Evolutionary conservation across 2,113 vertebrate genomes (phyloP), one percentile per base, ranked within the genome.

Genomic region (Propithecus coquereli): DNA sequence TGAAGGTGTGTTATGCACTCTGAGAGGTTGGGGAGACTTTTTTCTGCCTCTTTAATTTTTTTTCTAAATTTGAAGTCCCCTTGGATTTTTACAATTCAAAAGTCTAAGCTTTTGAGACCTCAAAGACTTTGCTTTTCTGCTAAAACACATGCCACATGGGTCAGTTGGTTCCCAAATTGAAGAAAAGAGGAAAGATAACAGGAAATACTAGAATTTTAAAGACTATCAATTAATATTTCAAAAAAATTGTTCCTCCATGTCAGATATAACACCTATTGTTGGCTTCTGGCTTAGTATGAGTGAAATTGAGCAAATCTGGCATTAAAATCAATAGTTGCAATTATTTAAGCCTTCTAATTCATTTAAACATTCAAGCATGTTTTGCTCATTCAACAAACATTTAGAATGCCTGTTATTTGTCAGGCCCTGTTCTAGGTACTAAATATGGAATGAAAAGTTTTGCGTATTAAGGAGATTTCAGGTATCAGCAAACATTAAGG

Each of bases 391-490:
- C 63, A 89, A 59, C 47, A 92, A 63, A 50, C 87, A 85, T 77
- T 93, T 79, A 77, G 43, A 91, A 47, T 27, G 12, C 47, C 59
- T 83, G 71, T 87, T 95, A 97, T 93, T 73, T 43, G 59, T 79
- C 63, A 63, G 66, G 40, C 23, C 40, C 81, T 93, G 43, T 61
- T 85, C 87, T 73, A 59, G 74, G 77, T 77, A 47, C 74, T 71
- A 92, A 95, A 59, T 77, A 94, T 89, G 45, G 50, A 77, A 63
- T 95, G 80, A 89, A 89, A 95, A 94, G 52, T 47, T 87, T 61
- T 37, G 43, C 34, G 47, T 95, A 77, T 93, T 87, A 47, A 11
- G 91, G 52, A 81, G 50, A 76, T 59, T 90, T 76, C 80, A 92
- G 80, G 66, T 92, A 57, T 73, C 66, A 71, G 86, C 71, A 77